Percentiles rank a stretch among this genome's conserved stretches.
Conservation (phyloP, 2,113 vertebrate species). For the Trogon surrucura region DNA sequence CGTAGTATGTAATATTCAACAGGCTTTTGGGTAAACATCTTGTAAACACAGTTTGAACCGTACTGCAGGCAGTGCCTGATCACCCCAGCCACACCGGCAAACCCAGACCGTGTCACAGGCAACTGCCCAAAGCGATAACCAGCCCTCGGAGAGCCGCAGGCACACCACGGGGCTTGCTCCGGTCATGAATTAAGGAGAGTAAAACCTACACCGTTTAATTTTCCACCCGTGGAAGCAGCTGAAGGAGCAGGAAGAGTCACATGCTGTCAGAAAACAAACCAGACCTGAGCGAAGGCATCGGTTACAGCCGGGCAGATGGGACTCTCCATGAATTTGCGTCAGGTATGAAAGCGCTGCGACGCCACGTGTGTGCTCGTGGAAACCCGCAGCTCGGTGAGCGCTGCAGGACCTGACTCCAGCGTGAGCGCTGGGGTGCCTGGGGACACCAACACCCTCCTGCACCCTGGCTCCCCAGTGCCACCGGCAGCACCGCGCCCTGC, state of each 20-base stretch:
- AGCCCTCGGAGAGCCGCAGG: neutral
- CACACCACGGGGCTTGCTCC: neutral
- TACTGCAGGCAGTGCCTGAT: accelerated
- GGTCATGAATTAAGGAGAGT: neutral
- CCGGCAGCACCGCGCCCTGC: accelerated
- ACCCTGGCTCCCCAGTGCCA: accelerated
- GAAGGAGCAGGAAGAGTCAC: neutral
- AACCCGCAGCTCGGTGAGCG: accelerated
- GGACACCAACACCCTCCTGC: neutral
- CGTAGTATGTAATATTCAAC: neutral
- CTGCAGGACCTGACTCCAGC: neutral
- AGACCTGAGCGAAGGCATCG: neutral
- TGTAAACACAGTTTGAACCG: neutral
- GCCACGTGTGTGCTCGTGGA: accelerated
- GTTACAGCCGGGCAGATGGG: accelerated
- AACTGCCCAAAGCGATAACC: neutral
- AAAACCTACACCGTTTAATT: neutral
- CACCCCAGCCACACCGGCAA: neutral
- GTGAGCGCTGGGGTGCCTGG: neutral
- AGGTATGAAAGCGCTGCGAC: neutral
- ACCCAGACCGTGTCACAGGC: neutral
- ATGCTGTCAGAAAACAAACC: accelerated
- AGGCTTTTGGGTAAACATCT: neutral
- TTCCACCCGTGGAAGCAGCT: neutral
- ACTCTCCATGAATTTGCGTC: accelerated